A percentile compares a stretch with the other conserved stretches of the same genome.
Evolutionary conservation across 2,797 vertebrate genomes (phyloP).

Genomic region (Serranus cabrilla): DNA sequence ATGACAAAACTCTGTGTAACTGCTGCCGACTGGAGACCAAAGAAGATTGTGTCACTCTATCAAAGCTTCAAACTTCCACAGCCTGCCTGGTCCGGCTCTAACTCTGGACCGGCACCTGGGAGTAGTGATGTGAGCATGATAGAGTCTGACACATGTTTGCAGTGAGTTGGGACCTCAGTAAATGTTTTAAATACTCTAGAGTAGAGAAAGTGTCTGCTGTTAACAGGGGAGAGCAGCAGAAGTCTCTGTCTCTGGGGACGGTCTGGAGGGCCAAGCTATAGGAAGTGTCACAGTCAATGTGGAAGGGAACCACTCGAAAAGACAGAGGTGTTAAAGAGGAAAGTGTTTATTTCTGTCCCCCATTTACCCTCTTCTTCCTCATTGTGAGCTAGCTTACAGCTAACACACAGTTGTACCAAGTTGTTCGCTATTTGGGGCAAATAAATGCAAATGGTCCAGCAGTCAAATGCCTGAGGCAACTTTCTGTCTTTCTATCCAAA

Average conservation of each 20-base stretch:
- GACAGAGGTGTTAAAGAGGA: conserved; percentile 30
- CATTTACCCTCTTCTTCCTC: neutral
- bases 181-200: conserved; percentile 61
- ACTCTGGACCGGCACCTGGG: conserved; percentile 24
- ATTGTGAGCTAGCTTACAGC: too few species aligned
- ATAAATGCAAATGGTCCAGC: too few species aligned
- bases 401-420: too few species aligned
- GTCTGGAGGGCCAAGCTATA: conserved; percentile 32
- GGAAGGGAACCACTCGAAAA: conserved; percentile 40
- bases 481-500: too few species aligned
- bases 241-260: conserved; percentile 33
- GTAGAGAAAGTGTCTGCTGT: conserved; percentile 37
- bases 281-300: conserved; percentile 43
- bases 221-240: conserved; percentile 35
- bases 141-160: conserved; percentile 53
- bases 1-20: conserved; percentile 35
- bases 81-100: conserved; percentile 11
- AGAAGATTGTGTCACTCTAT: conserved; percentile 39
- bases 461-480: too few species aligned
- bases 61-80: neutral
- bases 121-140: conserved; percentile 54
- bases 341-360: conserved; percentile 10
- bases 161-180: conserved; percentile 43
- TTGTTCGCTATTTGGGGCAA: too few species aligned
- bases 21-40: conserved; percentile 16